Evolutionary conservation across 1,140 invertebrate genomes (phyloP), one percentile per base, ranked within the genome.

Genomic region (Diplogasteroides magnus): DNA sequence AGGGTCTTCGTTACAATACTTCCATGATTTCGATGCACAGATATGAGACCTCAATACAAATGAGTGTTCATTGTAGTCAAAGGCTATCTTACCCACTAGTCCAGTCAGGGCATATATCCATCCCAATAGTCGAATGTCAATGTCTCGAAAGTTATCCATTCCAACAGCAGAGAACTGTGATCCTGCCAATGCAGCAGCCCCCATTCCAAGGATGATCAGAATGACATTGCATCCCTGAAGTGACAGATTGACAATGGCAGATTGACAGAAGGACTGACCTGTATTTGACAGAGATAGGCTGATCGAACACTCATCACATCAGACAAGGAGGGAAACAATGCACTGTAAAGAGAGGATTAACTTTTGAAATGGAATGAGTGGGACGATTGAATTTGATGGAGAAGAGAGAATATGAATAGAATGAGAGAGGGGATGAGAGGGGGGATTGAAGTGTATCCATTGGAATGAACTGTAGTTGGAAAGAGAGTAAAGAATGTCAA

Each of bases 101-200:
- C 77, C 77, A 26, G 73, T 79, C 23, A 79, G 28, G 14, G 67
- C 69, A 32, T 80, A 78, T 6, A 79, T 70, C 26, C 67, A 77
- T 61, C 69, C 72, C 31, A 77, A 66, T 64, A 81, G 57, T 62
- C 78, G 74, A 27, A 81, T 64, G 63, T 81, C 79, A 61, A 81
- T 82, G 62, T 80, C 79, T 31, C 77, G 72, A 69, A 79, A 81
- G 64, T 81, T 82, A 66, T 81, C 78, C 29, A 81, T 61, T 13
- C 76, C 74, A 48, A 82, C 73, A 63, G 59, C 60, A 32, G 74
- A 72, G 61, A 81, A 81, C 57, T 81, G 79, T 23, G 73, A 73
- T 2, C 76, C 80, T 3, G 77, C 80, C 13, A 82, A 68, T 27
- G 80, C 79, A 14, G 77, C 71, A 23, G 77, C 77, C 25, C 70